Evolutionary conservation across 2,113 vertebrate species (phyloP).

Genomic region (Eonycteris spelaea): DNA sequence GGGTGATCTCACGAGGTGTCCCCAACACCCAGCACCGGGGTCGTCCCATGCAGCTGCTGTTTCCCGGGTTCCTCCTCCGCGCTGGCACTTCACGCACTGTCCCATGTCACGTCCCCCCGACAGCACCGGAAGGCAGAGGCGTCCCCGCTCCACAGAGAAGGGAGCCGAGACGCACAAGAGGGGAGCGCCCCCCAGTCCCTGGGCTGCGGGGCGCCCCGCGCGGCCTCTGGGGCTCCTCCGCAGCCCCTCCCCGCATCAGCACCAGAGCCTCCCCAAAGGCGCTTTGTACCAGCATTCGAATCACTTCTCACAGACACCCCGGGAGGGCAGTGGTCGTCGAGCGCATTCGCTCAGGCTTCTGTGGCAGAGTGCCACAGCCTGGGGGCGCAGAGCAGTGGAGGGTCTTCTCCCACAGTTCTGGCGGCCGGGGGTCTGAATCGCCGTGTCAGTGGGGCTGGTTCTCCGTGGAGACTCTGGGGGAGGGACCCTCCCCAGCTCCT

Average conservation of each 20-base stretch:
- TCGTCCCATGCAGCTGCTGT: background rate
- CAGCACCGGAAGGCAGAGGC: too few relatives aligned
- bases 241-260: rapidly evolving
- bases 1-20: background rate
- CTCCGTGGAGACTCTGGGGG: too few relatives aligned
- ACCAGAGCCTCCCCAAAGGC: background rate
- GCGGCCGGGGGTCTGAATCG: background rate
- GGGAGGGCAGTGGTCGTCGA: too few relatives aligned
- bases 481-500: too few relatives aligned
- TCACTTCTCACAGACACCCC: rapidly evolving
- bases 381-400: background rate
- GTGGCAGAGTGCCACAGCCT: too few relatives aligned
- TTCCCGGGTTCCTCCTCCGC: background rate
- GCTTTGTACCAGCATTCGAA: background rate
- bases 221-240: background rate
- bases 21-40: too few relatives aligned
- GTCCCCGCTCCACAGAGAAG: background rate
- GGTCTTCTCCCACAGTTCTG: too few relatives aligned
- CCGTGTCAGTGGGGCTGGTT: too few relatives aligned
- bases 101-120: rapidly evolving
- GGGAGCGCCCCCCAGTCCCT: background rate
- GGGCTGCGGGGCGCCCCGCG: background rate
- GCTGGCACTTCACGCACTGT: rapidly evolving
- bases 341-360: rapidly evolving
- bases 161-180: background rate